phyloP scores from a whole-genome alignment of 2,888 invertebrate species.

The Serrognathus titanus region DNA sequence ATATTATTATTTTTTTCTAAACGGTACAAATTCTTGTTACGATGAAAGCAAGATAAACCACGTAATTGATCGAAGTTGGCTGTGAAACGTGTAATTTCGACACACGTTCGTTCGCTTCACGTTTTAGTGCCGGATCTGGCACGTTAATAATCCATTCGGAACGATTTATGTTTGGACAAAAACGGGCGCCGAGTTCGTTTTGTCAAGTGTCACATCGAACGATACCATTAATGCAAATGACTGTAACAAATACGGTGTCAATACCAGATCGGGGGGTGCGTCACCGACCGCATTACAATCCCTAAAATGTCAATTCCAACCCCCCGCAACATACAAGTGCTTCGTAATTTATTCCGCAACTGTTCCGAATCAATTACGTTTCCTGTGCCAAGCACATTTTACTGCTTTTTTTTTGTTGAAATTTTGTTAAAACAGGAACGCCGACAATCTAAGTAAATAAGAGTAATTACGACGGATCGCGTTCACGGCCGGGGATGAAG shows the following conservation, averaged over 20 bases:
- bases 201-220: background rate
- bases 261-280: conserved; percentile 2
- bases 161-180: too few relatives aligned
- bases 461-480: conserved; percentile 2
- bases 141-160: too few relatives aligned
- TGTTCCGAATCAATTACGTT: background rate
- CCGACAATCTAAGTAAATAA: background rate
- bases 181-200: background rate
- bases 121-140: too few relatives aligned
- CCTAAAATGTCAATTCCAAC: background rate
- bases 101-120: too few relatives aligned
- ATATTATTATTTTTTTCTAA: too few relatives aligned
- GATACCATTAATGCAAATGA: background rate
- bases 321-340: background rate
- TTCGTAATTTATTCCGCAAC: conserved; percentile 1
- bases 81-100: too few relatives aligned
- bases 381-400: background rate
- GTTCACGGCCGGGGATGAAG: conserved; percentile 5
- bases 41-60: too few relatives aligned
- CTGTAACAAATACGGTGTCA: conserved; percentile 2
- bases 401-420: too few relatives aligned
- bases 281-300: background rate
- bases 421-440: too few relatives aligned
- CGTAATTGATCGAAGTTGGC: too few relatives aligned
- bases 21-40: too few relatives aligned